phyloP scores from a whole-genome alignment of 2,797 vertebrate species.

The Pipistrellus pipistrellus region DNA sequence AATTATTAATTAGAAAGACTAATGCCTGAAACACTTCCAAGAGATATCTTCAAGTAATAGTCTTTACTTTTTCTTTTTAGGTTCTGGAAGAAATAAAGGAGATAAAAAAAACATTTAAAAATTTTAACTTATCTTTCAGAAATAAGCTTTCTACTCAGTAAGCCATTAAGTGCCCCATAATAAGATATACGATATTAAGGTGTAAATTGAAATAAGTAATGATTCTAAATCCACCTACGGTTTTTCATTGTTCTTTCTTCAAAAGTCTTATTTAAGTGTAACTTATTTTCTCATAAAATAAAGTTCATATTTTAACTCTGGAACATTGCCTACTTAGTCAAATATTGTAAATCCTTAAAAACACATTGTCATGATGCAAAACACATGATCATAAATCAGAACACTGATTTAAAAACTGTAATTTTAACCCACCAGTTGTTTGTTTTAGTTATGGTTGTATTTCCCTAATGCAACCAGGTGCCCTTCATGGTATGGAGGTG shows the following conservation, averaged over 20 bases:
- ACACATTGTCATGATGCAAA: conserved; percentile 11
- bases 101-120: conserved; percentile 24
- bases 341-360: conserved; percentile 58
- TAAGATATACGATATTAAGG: conserved; percentile 16
- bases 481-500: neutral
- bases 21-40: conserved; percentile 8
- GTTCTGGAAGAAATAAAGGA: conserved; percentile 50
- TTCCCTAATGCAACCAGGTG: neutral
- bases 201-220: conserved; percentile 18
- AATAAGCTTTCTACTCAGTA: conserved; percentile 34
- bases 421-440: neutral
- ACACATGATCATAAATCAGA: conserved; percentile 7
- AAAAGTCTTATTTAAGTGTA: conserved; percentile 46
- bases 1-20: conserved; percentile 41
- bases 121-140: conserved; percentile 51
- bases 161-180: conserved; percentile 12
- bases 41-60: conserved; percentile 2
- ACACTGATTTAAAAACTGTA: conserved; percentile 28
- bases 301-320: conserved; percentile 39
- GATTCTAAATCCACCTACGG: neutral
- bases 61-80: neutral
- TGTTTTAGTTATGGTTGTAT: neutral
- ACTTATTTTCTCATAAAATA: conserved; percentile 55
- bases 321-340: conserved; percentile 42
- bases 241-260: conserved; percentile 58